Base-by-base conservation (phyloP, 2,113 vertebrate genomes). In the Pollimyrus isidori region DNA sequence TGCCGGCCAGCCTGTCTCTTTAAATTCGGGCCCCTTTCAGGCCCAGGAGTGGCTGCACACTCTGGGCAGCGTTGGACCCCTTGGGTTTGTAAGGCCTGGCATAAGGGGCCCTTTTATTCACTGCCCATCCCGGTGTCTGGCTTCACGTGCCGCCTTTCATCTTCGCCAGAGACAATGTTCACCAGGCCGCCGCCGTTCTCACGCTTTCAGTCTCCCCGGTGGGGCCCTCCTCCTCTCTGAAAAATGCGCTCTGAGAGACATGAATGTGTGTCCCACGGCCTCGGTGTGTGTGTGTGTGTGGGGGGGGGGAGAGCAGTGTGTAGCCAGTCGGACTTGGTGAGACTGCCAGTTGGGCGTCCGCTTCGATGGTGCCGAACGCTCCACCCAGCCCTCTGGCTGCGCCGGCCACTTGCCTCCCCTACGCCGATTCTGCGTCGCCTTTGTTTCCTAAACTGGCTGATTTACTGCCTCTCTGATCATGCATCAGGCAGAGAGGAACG, bases 81-180 rank as follows among this genome's bases (percentile, higher is more conserved):
- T 5, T 9, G 39, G 52, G 50, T 62, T 42, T 87, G 58, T 62
- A 48, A 49, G 87, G 35, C 73, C 46, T 7, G 45, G 11, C 82
- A 88, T 69, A 88, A 84, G 69, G 52, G 73, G 35, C 7, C 49
- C 89, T 65, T 90, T 87, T 42, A 87, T 83, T 84, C 48, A 19
- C 58, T 21, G 13, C 30, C 89, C 85, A 21, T 26, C 6, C 46
- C 52, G 19, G 52, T 56, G 58, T 48, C 46, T 80, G 65, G 21
- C 26, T 83, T 53, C 1, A 23, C 30, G 39, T 42, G 62, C 5
- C n/a, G 7, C 50, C 89, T 90, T 90, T 90, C 89, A 88, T 90
- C 89, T 90, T 90, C 73, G 11, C 39, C 35, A 15, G 86, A 83
- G 42, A 90, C 86, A 88, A 90, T 90, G 86, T 90, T 45, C 69